Evolutionary conservation across 2,888 invertebrate genomes (phyloP).

Genomic region (Apomyelois bistriatella): DNA sequence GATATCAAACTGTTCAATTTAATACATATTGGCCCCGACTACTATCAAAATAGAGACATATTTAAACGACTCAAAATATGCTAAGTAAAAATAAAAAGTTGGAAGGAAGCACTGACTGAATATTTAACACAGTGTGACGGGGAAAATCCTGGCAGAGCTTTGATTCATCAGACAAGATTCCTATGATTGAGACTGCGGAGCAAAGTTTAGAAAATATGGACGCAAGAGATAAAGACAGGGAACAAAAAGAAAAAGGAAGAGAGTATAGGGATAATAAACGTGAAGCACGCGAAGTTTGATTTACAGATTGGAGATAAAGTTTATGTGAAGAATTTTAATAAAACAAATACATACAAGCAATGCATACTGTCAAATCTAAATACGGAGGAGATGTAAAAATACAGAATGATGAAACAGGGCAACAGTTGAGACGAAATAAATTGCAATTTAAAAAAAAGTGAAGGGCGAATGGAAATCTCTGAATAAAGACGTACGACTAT

Average conservation of each 20-base stretch:
- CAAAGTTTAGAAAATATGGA: conserved; percentile 16
- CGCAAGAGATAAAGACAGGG: conserved; percentile 22
- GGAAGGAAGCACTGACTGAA: conserved; percentile 21
- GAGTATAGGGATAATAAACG: conserved; percentile 24
- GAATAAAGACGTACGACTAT: too few species aligned
- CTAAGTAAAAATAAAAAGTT: conserved; percentile 17
- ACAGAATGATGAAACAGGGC: conserved; percentile 25
- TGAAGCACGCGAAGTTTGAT: conserved; percentile 15
- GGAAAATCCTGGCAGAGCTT: conserved; percentile 27
- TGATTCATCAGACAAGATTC: conserved; percentile 29
- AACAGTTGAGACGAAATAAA: conserved; percentile 21
- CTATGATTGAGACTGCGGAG: conserved; percentile 14
- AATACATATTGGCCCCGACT: conserved; percentile 31
- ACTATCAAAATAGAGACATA: conserved; percentile 32
- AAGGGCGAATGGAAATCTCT: conserved; percentile 22
- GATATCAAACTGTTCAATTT: conserved; percentile 23
- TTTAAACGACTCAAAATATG: conserved; percentile 28
- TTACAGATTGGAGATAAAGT: conserved; percentile 27
- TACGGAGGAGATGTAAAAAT: conserved; percentile 17
- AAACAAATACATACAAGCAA: conserved; percentile 23
- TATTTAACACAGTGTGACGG: conserved; percentile 25
- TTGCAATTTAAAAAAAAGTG: conserved; percentile 24
- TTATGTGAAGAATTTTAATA: conserved; percentile 24
- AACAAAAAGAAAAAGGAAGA: conserved; percentile 26
- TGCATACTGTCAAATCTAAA: conserved; percentile 18